These are phyloP conservation scores for Paratilapia polleni DNA, from an alignment of 2,113 vertebrate genomes.

Conservation along the genomic window DNA sequence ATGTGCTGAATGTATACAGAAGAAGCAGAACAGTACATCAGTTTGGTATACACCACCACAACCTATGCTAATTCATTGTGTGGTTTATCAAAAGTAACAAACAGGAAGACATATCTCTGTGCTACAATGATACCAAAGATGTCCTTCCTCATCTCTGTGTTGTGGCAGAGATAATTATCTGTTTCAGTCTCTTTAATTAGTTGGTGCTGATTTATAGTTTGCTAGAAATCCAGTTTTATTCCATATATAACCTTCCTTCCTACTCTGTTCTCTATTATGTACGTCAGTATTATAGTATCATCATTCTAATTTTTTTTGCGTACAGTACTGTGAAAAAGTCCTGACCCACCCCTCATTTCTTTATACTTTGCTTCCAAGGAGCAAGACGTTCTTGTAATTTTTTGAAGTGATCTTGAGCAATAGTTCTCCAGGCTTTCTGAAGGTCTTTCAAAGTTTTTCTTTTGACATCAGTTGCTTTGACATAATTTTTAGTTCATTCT, in stretches of 20 bases:
- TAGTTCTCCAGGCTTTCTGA: too few relatives aligned
- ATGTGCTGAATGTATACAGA: not conserved
- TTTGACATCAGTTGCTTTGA: too few relatives aligned
- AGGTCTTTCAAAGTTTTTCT: too few relatives aligned
- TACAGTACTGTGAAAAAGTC: too few relatives aligned
- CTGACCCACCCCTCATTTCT: too few relatives aligned
- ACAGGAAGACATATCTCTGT: not conserved
- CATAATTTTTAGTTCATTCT: too few relatives aligned
- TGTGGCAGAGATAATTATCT: conserved; percentile 9
- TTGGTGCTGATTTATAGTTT: not conserved
- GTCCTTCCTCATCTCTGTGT: not conserved
- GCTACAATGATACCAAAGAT: not conserved
- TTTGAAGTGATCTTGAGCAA: too few relatives aligned
- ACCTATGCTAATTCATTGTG: not conserved
- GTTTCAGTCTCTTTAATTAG: conserved; percentile 6
- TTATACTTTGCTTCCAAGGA: too few relatives aligned
- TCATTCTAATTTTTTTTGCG: fast-evolving
- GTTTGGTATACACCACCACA: not conserved
- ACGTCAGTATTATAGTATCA: not conserved
- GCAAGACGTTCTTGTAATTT: too few relatives aligned
- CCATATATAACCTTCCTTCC: not conserved
- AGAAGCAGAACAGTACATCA: not conserved
- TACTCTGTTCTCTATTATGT: not conserved
- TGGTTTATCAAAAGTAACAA: not conserved
- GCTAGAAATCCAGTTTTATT: not conserved